Conservation (phyloP, 2,113 vertebrate genomes). For the Alectura lathami region DNA sequence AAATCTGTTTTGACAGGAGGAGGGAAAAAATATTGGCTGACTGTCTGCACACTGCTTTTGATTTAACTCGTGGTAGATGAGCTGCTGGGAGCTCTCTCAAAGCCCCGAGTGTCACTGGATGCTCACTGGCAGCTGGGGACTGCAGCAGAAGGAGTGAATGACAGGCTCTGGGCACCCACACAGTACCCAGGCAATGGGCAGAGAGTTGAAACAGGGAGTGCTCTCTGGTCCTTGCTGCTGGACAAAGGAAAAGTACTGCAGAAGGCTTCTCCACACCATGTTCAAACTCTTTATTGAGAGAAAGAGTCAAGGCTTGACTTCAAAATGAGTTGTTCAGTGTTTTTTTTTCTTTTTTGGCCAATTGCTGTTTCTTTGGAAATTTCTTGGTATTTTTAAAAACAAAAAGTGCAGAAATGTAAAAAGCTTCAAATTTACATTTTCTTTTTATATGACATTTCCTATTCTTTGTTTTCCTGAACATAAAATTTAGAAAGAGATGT, state of each 20-base stretch:
- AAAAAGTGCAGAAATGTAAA: background rate
- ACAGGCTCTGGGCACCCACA: rapidly evolving
- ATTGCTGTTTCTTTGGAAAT: background rate
- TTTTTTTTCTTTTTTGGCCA: background rate
- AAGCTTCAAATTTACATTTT: background rate
- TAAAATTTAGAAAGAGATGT: background rate
- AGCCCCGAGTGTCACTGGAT: background rate
- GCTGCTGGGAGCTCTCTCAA: background rate
- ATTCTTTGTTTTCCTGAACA: background rate
- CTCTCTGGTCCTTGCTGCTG: background rate
- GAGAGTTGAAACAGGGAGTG: rapidly evolving
- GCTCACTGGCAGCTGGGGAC: background rate
- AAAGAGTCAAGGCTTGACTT: background rate
- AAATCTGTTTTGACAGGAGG: slow-evolving; percentile 18
- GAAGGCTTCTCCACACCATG: background rate
- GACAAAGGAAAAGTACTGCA: background rate
- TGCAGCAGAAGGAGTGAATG: background rate
- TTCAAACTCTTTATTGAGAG: background rate
- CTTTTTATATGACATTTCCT: background rate
- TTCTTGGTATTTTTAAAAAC: background rate
- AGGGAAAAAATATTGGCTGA: background rate
- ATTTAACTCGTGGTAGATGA: background rate
- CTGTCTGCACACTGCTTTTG: background rate
- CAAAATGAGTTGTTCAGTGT: background rate
- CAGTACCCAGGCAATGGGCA: background rate